Evolutionary conservation across 2,113 vertebrate species (phyloP).

Genomic region (Limanda limanda): DNA sequence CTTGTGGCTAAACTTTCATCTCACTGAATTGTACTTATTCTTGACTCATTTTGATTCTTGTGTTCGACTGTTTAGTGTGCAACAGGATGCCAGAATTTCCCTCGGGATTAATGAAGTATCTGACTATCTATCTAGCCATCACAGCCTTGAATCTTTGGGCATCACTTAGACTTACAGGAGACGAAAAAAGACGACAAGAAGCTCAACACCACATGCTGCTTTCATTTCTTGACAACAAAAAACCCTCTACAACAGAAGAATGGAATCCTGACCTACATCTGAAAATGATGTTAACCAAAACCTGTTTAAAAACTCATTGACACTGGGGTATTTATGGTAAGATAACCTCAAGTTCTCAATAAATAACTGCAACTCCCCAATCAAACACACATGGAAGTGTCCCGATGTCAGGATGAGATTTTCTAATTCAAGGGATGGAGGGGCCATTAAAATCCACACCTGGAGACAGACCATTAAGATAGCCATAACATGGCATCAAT

Average conservation of each 20-base stretch:
- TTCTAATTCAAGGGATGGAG: constrained; percentile 3
- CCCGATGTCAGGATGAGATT: not conserved
- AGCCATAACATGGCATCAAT: not conserved
- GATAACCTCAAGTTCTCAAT: not conserved
- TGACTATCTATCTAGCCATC: no score
- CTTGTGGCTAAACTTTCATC: no score
- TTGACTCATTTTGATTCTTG: no score
- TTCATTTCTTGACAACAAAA: not conserved
- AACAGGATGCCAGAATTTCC: no score
- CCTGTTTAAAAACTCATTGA: not conserved
- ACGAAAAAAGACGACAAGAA: not conserved
- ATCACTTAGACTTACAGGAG: not conserved
- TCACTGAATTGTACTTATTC: no score
- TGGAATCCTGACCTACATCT: not conserved
- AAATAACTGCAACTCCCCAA: not conserved
- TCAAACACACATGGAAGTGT: not conserved
- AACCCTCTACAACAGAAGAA: not conserved
- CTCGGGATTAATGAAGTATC: no score
- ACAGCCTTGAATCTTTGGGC: no score
- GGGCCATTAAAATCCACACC: not conserved
- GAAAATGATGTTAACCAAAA: not conserved
- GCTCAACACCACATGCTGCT: not conserved
- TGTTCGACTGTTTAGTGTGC: no score
- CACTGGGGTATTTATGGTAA: not conserved
- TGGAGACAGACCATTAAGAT: not conserved